Percentiles rank a stretch among this genome's conserved stretches.
These are phyloP conservation scores for Leptarthrus brevirostris DNA, from an alignment of 2,888 invertebrate species.

Conservation along the genomic window DNA sequence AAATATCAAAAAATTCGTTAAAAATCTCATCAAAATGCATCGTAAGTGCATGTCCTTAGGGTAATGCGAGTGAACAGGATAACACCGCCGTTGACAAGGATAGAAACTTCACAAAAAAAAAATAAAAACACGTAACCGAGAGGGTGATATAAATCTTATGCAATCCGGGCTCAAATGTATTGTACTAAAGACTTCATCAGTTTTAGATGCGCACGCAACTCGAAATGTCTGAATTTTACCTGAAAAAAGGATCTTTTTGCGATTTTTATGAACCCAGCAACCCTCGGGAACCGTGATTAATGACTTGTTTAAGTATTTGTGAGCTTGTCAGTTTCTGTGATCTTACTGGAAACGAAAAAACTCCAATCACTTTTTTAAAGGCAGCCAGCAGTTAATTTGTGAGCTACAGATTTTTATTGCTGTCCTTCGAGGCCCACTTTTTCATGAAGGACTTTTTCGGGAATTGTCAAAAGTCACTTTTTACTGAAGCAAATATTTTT, in stretches of 20 bases:
- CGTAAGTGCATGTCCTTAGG: neutral
- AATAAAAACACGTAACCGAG: neutral
- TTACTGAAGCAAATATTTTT: slow-evolving; percentile 7
- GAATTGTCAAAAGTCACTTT: slow-evolving; percentile 31
- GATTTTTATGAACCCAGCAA: slow-evolving; percentile 38
- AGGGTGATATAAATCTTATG: slow-evolving; percentile 45
- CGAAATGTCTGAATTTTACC: slow-evolving; percentile 27
- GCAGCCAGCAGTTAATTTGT: slow-evolving; percentile 41
- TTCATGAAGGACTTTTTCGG: slow-evolving; percentile 5
- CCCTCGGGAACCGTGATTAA: slow-evolving; percentile 29
- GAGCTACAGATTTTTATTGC: slow-evolving; percentile 31
- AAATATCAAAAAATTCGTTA: slow-evolving; percentile 45
- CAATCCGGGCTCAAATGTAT: slow-evolving; percentile 13
- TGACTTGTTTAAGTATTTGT: slow-evolving; percentile 32
- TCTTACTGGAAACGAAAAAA: slow-evolving; percentile 10
- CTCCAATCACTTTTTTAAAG: slow-evolving; percentile 1
- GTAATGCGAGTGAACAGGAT: slow-evolving; percentile 17
- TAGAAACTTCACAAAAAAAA: slow-evolving; percentile 26
- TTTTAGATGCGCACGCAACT: slow-evolving; percentile 19
- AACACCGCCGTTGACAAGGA: slow-evolving; percentile 5
- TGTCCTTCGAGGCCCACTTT: slow-evolving; percentile 28
- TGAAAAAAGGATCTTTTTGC: slow-evolving; percentile 45
- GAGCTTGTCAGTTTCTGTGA: slow-evolving; percentile 17
- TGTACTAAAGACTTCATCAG: slow-evolving; percentile 37
- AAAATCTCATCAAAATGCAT: slow-evolving; percentile 39